A percentile compares a stretch with the other conserved stretches of the same genome.
Conservation (phyloP, 2,113 vertebrate genomes). For the Sturnus vulgaris region DNA sequence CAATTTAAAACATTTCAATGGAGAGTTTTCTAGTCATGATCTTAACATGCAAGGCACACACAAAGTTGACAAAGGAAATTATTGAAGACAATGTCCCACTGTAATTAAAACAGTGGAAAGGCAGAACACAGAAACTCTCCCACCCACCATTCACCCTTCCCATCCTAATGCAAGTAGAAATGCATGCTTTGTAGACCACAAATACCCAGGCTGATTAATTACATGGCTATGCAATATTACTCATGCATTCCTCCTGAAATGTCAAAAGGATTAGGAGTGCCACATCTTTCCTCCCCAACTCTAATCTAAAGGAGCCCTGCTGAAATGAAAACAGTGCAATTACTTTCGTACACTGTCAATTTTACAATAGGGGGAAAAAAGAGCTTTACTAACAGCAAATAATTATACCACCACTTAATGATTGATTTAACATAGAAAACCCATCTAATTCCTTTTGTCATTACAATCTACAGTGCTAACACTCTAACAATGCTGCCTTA, state of each 20-base stretch:
- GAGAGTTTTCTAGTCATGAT: background rate
- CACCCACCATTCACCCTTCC: slow-evolving; percentile 57
- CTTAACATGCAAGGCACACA: slow-evolving; percentile 55
- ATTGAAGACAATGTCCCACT: slow-evolving; percentile 57
- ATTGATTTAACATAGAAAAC: slow-evolving; percentile 78
- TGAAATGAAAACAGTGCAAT: slow-evolving; percentile 74
- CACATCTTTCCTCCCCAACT: slow-evolving; percentile 65
- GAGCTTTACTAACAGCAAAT: slow-evolving; percentile 72
- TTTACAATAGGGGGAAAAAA: slow-evolving; percentile 69
- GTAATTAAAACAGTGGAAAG: slow-evolving; percentile 67
- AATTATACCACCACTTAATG: slow-evolving; percentile 76
- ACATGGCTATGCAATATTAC: slow-evolving; percentile 69
- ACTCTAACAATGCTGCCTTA: slow-evolving; percentile 64
- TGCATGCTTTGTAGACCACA: slow-evolving; percentile 58
- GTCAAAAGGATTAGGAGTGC: slow-evolving; percentile 73
- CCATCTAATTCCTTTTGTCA: slow-evolving; percentile 75
- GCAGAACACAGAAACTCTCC: slow-evolving; percentile 38
- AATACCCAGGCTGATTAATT: slow-evolving; percentile 68
- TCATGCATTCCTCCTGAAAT: slow-evolving; percentile 73
- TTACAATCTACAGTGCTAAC: slow-evolving; percentile 72
- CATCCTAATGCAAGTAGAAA: slow-evolving; percentile 55
- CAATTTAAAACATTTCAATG: background rate
- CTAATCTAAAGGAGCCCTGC: slow-evolving; percentile 71
- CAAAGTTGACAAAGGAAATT: slow-evolving; percentile 63
- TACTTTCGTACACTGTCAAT: slow-evolving; percentile 70